phyloP scores from a whole-genome alignment of 2,113 vertebrate genomes.

The Pterophyllum scalare region DNA sequence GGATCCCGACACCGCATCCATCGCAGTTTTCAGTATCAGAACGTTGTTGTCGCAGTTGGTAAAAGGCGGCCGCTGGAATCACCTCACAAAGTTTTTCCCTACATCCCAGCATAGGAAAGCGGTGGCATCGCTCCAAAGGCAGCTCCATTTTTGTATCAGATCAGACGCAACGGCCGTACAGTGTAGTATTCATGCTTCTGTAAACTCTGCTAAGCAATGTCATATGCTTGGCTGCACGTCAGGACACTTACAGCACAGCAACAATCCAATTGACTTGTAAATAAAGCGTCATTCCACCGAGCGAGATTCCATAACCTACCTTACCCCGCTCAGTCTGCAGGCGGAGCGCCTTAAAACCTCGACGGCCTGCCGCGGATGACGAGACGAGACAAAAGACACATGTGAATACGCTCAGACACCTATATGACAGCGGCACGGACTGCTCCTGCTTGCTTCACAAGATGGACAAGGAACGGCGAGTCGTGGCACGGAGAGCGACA shows the following conservation, averaged over 20 bases:
- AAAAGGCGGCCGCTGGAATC: slow-evolving; percentile 26
- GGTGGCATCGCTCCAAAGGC: slow-evolving; percentile 41
- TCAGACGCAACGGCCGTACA: not conserved
- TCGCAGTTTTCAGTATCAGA: slow-evolving; percentile 4
- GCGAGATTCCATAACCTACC: slow-evolving; percentile 61
- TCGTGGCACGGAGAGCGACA: slow-evolving; percentile 82
- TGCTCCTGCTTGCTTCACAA: slow-evolving; percentile 72
- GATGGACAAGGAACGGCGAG: slow-evolving; percentile 82
- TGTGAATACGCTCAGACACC: slow-evolving; percentile 52
- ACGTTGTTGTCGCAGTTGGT: slow-evolving; percentile 46
- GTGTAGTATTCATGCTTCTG: slow-evolving; percentile 10
- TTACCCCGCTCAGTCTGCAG: slow-evolving; percentile 68
- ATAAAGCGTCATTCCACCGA: slow-evolving; percentile 56
- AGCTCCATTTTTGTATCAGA: slow-evolving; percentile 20
- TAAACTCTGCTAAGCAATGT: slow-evolving; percentile 32
- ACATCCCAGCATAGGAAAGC: slow-evolving; percentile 48
- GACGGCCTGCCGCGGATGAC: slow-evolving; percentile 51
- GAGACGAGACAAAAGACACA: slow-evolving; percentile 40
- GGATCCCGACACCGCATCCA: not conserved
- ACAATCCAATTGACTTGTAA: slow-evolving; percentile 53
- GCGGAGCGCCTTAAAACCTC: slow-evolving; percentile 63
- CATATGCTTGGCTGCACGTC: slow-evolving; percentile 35
- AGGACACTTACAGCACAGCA: slow-evolving; percentile 36
- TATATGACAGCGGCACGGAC: slow-evolving; percentile 54
- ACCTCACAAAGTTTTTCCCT: slow-evolving; percentile 56